phyloP scores from a whole-genome alignment of 1,140 invertebrate species.

The Ditylenchus dipsaci region DNA sequence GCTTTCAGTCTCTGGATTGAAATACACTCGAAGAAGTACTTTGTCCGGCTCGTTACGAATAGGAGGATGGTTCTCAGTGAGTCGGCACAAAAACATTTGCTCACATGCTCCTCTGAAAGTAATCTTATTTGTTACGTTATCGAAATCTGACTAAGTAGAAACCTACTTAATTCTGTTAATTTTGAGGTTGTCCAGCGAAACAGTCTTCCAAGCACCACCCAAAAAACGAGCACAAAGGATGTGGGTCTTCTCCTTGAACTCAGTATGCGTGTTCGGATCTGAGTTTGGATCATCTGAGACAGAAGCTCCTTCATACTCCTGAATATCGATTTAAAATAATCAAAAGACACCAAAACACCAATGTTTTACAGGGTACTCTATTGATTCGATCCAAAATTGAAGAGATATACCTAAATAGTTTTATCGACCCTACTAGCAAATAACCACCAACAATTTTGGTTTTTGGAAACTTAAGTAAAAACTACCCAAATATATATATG shows the following conservation, averaged over 20 bases:
- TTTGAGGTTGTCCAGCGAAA: constrained; percentile 50
- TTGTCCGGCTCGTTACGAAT: constrained; percentile 56
- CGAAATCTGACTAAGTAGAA: background rate
- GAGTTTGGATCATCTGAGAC: constrained; percentile 52
- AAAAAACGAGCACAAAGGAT: constrained; percentile 54
- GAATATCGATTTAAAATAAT: constrained; percentile 1
- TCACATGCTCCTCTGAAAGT: constrained; percentile 54
- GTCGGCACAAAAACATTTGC: constrained; percentile 55
- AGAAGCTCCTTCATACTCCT: constrained; percentile 56
- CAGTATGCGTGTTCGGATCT: constrained; percentile 52
- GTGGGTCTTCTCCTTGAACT: constrained; percentile 55
- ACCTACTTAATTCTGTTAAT: constrained; percentile 55
- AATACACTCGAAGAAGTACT: constrained; percentile 56
- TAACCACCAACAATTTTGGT: background rate
- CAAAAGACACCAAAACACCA: constrained; percentile 1
- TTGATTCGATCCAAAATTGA: background rate
- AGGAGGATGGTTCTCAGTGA: constrained; percentile 52
- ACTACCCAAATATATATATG: background rate
- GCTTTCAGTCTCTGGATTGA: constrained; percentile 57
- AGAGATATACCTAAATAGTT: background rate
- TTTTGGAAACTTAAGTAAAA: too few species aligned
- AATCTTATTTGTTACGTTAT: background rate
- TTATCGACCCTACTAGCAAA: too few species aligned
- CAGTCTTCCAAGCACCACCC: constrained; percentile 57
- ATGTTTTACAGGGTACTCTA: background rate